Evolutionary conservation across 1,140 invertebrate species (phyloP).

Genomic region (Drosophila kanapiae): DNA sequence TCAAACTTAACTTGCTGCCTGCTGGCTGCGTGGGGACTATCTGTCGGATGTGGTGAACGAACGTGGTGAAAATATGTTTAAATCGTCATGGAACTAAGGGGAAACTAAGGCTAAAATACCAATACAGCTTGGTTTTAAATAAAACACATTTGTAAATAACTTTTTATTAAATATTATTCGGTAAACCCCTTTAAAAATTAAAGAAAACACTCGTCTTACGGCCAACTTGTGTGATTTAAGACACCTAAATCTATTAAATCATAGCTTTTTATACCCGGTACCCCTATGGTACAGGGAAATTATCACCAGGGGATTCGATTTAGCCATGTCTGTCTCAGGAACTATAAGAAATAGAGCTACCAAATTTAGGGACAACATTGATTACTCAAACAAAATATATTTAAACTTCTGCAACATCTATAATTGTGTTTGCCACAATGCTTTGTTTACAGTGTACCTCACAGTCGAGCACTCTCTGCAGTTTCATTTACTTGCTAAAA

Average conservation of each 20-base stretch:
- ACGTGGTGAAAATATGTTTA: not conserved
- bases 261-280: not conserved
- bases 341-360: no score
- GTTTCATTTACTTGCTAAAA: not conserved
- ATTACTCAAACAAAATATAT: not conserved
- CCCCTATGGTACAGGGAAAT: no score
- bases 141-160: not conserved
- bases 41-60: not conserved
- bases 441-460: no score
- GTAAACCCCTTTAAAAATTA: not conserved
- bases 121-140: not conserved
- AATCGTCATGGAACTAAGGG: not conserved
- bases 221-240: not conserved
- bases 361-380: no score
- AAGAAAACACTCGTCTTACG: not conserved
- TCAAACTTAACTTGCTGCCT: slow-evolving; percentile 29
- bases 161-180: not conserved
- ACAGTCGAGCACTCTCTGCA: no score
- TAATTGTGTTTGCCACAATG: no score
- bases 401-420: no score
- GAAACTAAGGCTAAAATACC: not conserved
- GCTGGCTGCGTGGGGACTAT: slow-evolving; percentile 22
- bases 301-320: no score
- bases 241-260: not conserved
- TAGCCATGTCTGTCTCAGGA: no score